Evolutionary conservation across 2,113 vertebrate species (phyloP), one percentile per base, ranked within the genome.

Genomic region (Conger conger): DNA sequence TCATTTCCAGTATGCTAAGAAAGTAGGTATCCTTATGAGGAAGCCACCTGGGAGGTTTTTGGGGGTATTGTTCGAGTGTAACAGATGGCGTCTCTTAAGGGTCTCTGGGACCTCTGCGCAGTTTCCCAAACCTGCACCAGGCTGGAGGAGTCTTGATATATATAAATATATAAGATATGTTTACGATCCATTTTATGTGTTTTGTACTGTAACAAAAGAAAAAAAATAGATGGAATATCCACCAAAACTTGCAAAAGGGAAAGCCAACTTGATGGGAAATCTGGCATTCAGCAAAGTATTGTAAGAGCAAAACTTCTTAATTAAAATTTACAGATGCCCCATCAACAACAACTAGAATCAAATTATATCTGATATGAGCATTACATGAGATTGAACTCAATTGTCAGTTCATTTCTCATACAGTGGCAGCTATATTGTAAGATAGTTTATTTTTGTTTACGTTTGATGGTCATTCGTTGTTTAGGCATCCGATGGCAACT

Each of bases 391-490:
- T 38, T 16, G 1, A 38, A 85, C 57, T 85, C n/a, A 40, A 35
- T 79, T 35, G 45, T 16, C 35, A 38, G 35, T 36, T 76, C 76
- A 54, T 57, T n/a, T 85, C 80, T 85, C 42, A 82, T 85, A n/a
- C 40, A 77, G 84, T 82, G 84, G 84, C 84, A 85, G 84, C 84
- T 85, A 85, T 76, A 82, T 30, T 76, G 68, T 82, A 82, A 81
- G 42, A 81, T 81, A 30, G 53, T 38, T 37, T 50, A 80, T 23
- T 80, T 50, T 76, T 76, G 20, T 77, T 42, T 77, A 79, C 35
- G 63, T 77, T 30, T 57, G 38, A 63, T 50, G n/a, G 36, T 84
- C 53, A 33, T 27, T 53, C 27, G 79, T 85, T 38, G 42, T 1
- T 45, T 37, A 60, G 53, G 53, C 30, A 37, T 86, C 53, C 37